Percentiles rank a stretch among this genome's conserved stretches.
Conservation (phyloP, 2,113 vertebrate genomes). For the Muntiacus reevesi region DNA sequence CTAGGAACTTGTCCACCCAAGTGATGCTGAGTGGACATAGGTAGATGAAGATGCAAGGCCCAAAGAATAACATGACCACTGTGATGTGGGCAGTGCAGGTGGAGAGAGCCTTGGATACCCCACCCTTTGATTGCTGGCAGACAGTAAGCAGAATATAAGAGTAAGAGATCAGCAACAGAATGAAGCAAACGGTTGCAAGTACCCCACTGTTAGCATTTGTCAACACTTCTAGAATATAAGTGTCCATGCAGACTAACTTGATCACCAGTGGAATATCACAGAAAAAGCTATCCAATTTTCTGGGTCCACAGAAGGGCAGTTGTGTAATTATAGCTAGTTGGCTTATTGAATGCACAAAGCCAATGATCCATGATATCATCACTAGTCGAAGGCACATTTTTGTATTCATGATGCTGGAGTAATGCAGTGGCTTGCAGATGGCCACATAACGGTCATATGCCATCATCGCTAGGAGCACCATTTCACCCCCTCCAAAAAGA, state of each 20-base stretch:
- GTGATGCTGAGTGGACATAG: slow-evolving; percentile 51
- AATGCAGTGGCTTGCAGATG: slow-evolving; percentile 64
- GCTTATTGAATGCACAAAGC: slow-evolving; percentile 50
- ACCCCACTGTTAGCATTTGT: slow-evolving; percentile 57
- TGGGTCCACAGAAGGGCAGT: slow-evolving; percentile 56
- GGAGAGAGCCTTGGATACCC: slow-evolving; percentile 45
- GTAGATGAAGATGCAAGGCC: slow-evolving; percentile 59
- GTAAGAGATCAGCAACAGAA: slow-evolving; percentile 50
- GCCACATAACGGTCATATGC: slow-evolving; percentile 55
- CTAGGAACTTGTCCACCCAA: slow-evolving; percentile 61
- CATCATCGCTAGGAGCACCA: slow-evolving; percentile 61
- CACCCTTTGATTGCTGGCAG: slow-evolving; percentile 12
- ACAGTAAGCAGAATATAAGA: slow-evolving; percentile 40
- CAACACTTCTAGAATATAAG: background rate
- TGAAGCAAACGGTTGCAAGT: slow-evolving; percentile 35
- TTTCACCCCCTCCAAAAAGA: slow-evolving; percentile 60
- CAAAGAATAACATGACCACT: slow-evolving; percentile 50
- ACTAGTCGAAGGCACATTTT: slow-evolving; percentile 18
- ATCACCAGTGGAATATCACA: slow-evolving; percentile 62
- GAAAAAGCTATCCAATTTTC: slow-evolving; percentile 59
- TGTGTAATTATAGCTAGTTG: slow-evolving; percentile 44
- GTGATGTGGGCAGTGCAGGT: slow-evolving; percentile 53
- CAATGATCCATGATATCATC: slow-evolving; percentile 41
- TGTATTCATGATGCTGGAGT: slow-evolving; percentile 38
- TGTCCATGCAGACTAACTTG: slow-evolving; percentile 49